Evolutionary conservation across 2,797 vertebrate species (phyloP), one percentile per base, ranked within the genome.

Genomic region (Poeciliopsis infans): DNA sequence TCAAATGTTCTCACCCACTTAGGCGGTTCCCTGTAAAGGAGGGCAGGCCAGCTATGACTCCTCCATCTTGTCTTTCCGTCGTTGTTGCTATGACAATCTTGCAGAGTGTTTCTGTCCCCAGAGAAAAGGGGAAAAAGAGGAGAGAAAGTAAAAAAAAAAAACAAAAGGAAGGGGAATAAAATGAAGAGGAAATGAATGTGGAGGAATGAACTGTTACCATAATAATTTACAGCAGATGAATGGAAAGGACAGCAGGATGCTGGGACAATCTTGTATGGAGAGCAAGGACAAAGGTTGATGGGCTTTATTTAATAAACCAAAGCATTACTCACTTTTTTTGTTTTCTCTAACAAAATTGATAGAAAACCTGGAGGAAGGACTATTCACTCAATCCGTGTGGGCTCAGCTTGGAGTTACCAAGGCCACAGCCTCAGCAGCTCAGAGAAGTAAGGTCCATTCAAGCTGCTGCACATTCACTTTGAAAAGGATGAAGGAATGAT

Each of bases 21-120:
- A 15, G 71, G 75, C 81, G 53, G 43, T 78, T 70, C 76, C 61
- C 66, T 81, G 79, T 81, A 87, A 90, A 89, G 89, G 85, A 95
- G 91, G 86, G 84, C 88, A 90, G 85, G 78, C 77, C 85, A 86
- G 80, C 84, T 77, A 79, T 85, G 78, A 91, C 87, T 93, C 88
- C 92, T 92, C 93, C 92, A 94, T 95, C 94, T 94, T 95, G 91
- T 93, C 93, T 94, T 93, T 59, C 79, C 55, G 87, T 87, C 80
- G 61, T 93, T 93, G 95, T 96, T 96, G 94, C 95, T 94, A 96
- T 96, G 95, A 94, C 95, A 91, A 96, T 95, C 74, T 78, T 93
- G 90, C 89, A 92, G 87, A 88, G 88, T 78, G 81, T 90, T 91
- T 83, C 78, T 89, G 88, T 94, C 92, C 91, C 92, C 85, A 20